Evolutionary conservation across 2,888 invertebrate species (phyloP).

Genomic region (Stenodera caucasica): DNA sequence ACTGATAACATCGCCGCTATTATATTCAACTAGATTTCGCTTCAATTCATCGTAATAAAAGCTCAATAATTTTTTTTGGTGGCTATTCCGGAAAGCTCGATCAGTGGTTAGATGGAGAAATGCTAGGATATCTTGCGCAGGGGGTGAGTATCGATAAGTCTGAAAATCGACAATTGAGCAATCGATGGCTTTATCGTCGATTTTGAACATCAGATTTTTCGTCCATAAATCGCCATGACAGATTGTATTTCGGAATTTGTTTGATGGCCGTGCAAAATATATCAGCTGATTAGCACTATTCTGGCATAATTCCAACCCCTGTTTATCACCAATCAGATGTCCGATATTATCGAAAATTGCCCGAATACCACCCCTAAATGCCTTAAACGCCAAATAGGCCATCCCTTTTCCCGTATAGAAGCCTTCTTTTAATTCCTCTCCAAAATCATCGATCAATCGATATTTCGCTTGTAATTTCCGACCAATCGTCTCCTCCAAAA

Average conservation of each 20-base stretch:
- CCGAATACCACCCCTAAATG: conserved; percentile 47
- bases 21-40: conserved; percentile 26
- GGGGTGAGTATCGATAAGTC: conserved; percentile 40
- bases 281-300: conserved; percentile 26
- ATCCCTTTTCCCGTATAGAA: conserved; percentile 48
- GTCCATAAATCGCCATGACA: conserved; percentile 58
- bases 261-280: conserved; percentile 47
- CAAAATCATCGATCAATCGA: conserved; percentile 28
- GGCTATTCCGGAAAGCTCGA: conserved; percentile 28
- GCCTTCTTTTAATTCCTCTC: conserved; percentile 48
- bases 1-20: conserved; percentile 30
- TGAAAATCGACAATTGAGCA: conserved; percentile 45
- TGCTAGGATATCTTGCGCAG: conserved; percentile 40
- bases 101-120: conserved; percentile 39
- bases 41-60: conserved; percentile 36
- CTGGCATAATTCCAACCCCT: conserved; percentile 24
- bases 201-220: conserved; percentile 55
- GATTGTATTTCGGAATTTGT: conserved; percentile 51
- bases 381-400: conserved; percentile 45
- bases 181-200: conserved; percentile 32
- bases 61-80: conserved; percentile 28
- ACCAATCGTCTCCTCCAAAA: conserved; percentile 46
- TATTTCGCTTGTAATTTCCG: conserved; percentile 24
- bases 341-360: conserved; percentile 33
- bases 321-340: conserved; percentile 16